Evolutionary conservation across 1,140 invertebrate species (phyloP).

Genomic region (Sogatella furcifera): DNA sequence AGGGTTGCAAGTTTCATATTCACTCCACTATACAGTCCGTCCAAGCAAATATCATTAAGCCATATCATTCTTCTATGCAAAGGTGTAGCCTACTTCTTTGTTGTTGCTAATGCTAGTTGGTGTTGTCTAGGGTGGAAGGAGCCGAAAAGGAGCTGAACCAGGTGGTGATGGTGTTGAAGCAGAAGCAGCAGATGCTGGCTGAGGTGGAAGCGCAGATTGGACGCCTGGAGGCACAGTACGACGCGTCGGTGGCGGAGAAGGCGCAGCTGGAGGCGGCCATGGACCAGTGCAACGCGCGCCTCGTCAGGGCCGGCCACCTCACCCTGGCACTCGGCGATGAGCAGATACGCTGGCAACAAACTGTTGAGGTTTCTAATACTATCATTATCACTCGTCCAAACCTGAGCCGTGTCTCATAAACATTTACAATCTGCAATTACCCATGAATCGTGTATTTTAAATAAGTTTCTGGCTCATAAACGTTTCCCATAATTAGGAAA

Average conservation of each 20-base stretch:
- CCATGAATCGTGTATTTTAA: too few species aligned
- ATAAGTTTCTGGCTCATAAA: too few species aligned
- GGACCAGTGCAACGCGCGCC: constrained; percentile 57
- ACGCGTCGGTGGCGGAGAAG: constrained; percentile 44
- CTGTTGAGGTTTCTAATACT: constrained; percentile 62
- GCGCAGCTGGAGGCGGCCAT: constrained; percentile 50
- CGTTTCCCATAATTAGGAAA: too few species aligned
- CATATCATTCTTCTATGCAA: too few species aligned
- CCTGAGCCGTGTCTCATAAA: too few species aligned
- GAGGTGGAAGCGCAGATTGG: constrained; percentile 55
- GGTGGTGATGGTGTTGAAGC: constrained; percentile 59
- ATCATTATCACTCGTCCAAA: too few species aligned
- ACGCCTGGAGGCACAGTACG: constrained; percentile 54
- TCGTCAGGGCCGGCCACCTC: constrained; percentile 67
- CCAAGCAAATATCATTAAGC: too few species aligned
- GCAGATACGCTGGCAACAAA: constrained; percentile 67
- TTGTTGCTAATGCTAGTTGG: too few species aligned
- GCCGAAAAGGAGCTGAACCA: constrained; percentile 25
- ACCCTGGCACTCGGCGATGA: constrained; percentile 78
- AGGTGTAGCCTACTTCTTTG: too few species aligned
- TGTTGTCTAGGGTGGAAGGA: constrained; percentile 44
- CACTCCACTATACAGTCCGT: too few species aligned
- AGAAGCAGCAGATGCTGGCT: constrained; percentile 70
- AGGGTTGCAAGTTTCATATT: too few species aligned
- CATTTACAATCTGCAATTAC: too few species aligned